A percentile compares a stretch with the other conserved stretches of the same genome.
These are phyloP conservation scores for Antheraea assamensis DNA, from an alignment of 2,888 invertebrate genomes.

Conservation along the genomic window DNA sequence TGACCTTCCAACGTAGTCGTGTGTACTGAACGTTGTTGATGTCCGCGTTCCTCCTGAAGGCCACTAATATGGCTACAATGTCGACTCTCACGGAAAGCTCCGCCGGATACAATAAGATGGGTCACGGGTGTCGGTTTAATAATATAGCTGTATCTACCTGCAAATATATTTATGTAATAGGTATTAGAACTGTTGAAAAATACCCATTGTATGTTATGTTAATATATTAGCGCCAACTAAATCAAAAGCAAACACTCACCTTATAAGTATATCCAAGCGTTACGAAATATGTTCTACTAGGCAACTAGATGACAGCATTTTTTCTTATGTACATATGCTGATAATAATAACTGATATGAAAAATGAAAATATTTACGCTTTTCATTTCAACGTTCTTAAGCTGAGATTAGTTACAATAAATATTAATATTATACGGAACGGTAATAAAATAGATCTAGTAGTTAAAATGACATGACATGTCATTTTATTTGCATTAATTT, in stretches of 20 bases:
- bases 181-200: conserved; percentile 25
- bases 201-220: conserved; percentile 36
- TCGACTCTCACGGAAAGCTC: too few species aligned
- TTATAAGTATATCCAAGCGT: conserved; percentile 4
- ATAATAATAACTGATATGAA: conserved; percentile 7
- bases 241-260: conserved; percentile 39
- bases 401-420: not conserved
- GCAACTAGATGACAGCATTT: not conserved
- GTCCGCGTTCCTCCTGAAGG: too few species aligned
- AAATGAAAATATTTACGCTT: not conserved
- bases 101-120: too few species aligned
- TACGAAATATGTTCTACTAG: conserved; percentile 9
- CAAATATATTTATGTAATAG: not conserved
- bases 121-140: too few species aligned
- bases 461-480: too few species aligned
- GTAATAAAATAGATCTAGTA: not conserved
- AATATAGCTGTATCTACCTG: too few species aligned
- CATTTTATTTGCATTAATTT: too few species aligned
- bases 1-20: too few species aligned
- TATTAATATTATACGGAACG: not conserved
- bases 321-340: not conserved
- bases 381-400: not conserved
- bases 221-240: conserved; percentile 48
- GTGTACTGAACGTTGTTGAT: too few species aligned
- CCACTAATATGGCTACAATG: too few species aligned